Percentiles rank a stretch among this genome's conserved stretches.
phyloP scores from a whole-genome alignment of 2,113 vertebrate genomes.

The Upupa epops region DNA sequence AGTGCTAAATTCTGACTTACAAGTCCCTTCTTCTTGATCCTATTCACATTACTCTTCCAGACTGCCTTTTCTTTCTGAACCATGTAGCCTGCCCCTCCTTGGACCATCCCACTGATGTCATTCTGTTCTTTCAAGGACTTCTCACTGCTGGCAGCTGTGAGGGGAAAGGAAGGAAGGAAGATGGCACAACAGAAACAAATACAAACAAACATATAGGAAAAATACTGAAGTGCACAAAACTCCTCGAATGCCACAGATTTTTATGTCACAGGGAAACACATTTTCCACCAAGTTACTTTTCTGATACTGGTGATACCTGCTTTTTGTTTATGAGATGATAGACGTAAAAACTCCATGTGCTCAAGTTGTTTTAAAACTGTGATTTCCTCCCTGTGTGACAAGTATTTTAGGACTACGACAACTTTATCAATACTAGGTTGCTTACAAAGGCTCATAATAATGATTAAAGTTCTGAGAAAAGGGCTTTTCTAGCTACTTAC shows the following conservation, averaged over 20 bases:
- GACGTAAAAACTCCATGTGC: not conserved
- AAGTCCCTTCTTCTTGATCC: not conserved
- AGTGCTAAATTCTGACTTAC: not conserved
- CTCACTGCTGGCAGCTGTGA: not conserved
- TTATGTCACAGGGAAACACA: not conserved
- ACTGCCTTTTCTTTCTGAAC: not conserved
- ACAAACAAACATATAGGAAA: not conserved
- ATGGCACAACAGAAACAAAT: not conserved
- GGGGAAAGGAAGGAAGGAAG: not conserved
- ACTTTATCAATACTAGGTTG: not conserved
- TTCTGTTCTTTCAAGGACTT: not conserved
- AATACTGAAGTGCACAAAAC: not conserved
- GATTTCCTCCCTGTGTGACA: not conserved
- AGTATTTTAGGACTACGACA: not conserved
- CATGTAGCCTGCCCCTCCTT: not conserved
- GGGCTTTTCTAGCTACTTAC: not conserved
- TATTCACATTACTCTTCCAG: not conserved
- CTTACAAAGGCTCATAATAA: not conserved
- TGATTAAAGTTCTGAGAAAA: not conserved
- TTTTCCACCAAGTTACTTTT: not conserved
- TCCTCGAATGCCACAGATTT: not conserved
- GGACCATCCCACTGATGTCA: not conserved
- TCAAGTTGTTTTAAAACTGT: not conserved
- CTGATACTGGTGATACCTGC: not conserved
- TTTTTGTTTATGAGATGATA: not conserved